Evolutionary conservation across 2,113 vertebrate species (phyloP).

Genomic region (Rhea pennata): DNA sequence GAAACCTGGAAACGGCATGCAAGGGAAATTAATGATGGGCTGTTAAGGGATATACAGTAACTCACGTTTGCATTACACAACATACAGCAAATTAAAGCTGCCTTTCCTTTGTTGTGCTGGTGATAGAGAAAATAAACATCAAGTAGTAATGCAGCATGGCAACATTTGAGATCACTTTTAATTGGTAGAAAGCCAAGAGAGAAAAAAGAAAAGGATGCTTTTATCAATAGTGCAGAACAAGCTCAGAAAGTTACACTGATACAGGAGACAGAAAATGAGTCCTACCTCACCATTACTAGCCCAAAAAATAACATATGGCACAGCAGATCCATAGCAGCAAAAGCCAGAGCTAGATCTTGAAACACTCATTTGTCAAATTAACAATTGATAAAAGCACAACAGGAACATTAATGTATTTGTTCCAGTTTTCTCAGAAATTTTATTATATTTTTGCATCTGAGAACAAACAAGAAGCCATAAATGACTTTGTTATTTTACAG

Average conservation of each 20-base stretch:
- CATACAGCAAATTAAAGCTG: conserved; percentile 42
- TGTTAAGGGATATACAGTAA: conserved; percentile 61
- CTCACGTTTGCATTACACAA: conserved; percentile 46
- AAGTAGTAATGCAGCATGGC: background rate
- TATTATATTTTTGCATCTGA: background rate
- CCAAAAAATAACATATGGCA: conserved; percentile 25
- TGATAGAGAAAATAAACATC: conserved; percentile 24
- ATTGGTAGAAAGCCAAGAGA: background rate
- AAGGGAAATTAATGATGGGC: conserved; percentile 49
- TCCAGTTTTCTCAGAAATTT: background rate
- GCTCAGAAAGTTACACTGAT: conserved; percentile 13
- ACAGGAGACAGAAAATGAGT: background rate
- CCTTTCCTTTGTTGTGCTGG: conserved; percentile 21
- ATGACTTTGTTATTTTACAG: background rate
- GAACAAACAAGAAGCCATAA: background rate
- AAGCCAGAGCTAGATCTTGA: conserved; percentile 23
- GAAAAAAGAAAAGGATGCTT: background rate
- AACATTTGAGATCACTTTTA: conserved; percentile 9
- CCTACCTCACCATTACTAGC: background rate
- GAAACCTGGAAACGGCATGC: conserved; percentile 29
- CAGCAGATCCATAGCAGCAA: conserved; percentile 28
- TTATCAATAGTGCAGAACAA: background rate
- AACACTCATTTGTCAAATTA: conserved; percentile 51
- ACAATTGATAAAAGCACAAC: conserved; percentile 37
- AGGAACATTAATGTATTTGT: background rate